Conservation (phyloP, 2,888 invertebrate genomes). For the Nemotelus nigrinus region DNA sequence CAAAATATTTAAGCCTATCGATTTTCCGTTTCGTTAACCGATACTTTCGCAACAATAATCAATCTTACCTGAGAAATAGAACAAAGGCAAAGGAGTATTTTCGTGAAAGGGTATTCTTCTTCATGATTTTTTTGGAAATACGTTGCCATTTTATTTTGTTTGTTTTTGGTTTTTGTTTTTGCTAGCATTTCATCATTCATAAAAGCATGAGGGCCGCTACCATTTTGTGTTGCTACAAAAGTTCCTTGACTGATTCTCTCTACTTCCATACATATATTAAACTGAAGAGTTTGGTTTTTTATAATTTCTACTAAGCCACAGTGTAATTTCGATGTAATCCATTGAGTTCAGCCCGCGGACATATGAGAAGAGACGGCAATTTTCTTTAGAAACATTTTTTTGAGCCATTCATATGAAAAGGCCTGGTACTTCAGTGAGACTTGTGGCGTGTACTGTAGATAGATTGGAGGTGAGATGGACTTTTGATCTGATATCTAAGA, state of each 20-base stretch:
- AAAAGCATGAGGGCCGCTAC: constrained; percentile 20
- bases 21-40: no score
- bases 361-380: constrained; percentile 25
- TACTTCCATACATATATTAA: background rate
- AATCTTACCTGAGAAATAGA: background rate
- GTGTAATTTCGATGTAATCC: constrained; percentile 42
- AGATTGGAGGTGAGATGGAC: background rate
- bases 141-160: background rate
- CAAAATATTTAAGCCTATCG: no score
- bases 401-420: background rate
- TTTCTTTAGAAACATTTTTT: constrained; percentile 19
- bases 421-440: background rate
- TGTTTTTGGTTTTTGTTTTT: background rate
- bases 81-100: constrained; percentile 24
- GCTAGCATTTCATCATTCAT: constrained; percentile 11
- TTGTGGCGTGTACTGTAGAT: background rate
- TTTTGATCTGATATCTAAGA: background rate
- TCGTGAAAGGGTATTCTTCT: constrained; percentile 6
- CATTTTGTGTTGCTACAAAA: constrained; percentile 18
- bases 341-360: constrained; percentile 25
- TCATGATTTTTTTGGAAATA: constrained; percentile 18
- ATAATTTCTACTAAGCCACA: constrained; percentile 37
- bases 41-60: no score
- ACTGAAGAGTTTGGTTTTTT: constrained; percentile 24
- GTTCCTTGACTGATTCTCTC: constrained; percentile 7